Evolutionary conservation across 2,113 vertebrate species (phyloP).

Genomic region (Lamprologus tigripictilis): DNA sequence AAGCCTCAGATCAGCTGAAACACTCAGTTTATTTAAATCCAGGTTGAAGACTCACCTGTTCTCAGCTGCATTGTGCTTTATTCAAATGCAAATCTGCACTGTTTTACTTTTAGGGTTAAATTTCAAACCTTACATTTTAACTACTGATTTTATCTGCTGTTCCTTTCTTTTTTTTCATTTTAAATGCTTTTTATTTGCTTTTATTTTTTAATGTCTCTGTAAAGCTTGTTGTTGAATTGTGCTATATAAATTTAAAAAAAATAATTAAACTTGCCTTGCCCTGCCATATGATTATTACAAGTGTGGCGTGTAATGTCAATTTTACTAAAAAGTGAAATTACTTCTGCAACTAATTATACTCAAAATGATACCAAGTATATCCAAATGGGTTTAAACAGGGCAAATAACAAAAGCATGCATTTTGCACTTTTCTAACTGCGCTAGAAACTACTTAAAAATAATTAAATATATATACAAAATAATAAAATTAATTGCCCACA

Average conservation of each 20-base stretch:
- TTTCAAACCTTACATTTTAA: neutral
- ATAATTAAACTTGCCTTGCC: fast-evolving
- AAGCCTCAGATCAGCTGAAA: neutral
- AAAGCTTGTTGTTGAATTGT: neutral
- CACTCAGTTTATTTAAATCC: neutral
- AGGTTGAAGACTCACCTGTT: neutral
- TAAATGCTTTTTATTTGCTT: neutral
- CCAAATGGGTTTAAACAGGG: neutral
- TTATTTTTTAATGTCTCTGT: neutral
- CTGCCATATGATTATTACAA: neutral
- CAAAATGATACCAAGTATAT: neutral
- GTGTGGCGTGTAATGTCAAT: neutral
- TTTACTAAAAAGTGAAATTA: neutral
- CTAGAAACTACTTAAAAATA: neutral
- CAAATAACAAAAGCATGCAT: neutral
- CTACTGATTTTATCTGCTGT: neutral
- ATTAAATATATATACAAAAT: neutral
- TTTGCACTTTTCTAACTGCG: neutral
- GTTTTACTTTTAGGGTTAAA: neutral
- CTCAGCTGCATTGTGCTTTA: neutral
- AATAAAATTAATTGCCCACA: neutral
- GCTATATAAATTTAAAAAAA: neutral
- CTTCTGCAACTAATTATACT: neutral
- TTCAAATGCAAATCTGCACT: neutral
- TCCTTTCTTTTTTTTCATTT: neutral